Percentiles rank a stretch among this genome's conserved stretches.
Evolutionary conservation across 1,140 invertebrate genomes (phyloP).

Genomic region (Drosophila elegans): DNA sequence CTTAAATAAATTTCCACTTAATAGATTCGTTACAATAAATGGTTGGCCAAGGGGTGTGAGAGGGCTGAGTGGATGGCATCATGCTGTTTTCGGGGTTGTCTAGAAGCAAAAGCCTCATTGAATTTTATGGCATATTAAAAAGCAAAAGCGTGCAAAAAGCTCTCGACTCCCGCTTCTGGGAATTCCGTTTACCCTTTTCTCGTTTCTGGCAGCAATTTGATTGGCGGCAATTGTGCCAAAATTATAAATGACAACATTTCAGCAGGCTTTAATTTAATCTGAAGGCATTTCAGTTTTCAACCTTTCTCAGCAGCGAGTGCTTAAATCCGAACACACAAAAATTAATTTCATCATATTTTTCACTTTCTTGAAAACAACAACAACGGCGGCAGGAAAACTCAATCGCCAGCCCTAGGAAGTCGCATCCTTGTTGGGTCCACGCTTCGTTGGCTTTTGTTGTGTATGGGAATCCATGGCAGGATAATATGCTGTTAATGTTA

Average conservation of each 20-base stretch:
- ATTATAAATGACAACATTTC: constrained; percentile 81
- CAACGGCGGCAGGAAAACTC: constrained; percentile 33
- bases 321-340: constrained; percentile 75
- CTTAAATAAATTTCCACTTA: constrained; percentile 82
- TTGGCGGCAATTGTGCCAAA: constrained; percentile 79
- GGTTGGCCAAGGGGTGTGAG: constrained; percentile 13
- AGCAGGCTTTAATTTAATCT: constrained; percentile 80
- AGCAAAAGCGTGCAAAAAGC: constrained; percentile 47
- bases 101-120: constrained; percentile 43
- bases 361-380: constrained; percentile 60
- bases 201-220: constrained; percentile 62
- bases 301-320: constrained; percentile 54
- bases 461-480: constrained; percentile 49
- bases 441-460: constrained; percentile 79
- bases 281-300: constrained; percentile 64
- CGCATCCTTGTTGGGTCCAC: constrained; percentile 47
- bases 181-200: constrained; percentile 41
- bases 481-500: constrained; percentile 81
- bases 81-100: constrained; percentile 53
- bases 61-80: background rate
- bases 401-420: constrained; percentile 44
- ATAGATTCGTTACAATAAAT: constrained; percentile 77
- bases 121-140: constrained; percentile 77
- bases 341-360: constrained; percentile 83
- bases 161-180: constrained; percentile 27